Conservation (phyloP, 2,888 invertebrate genomes). For the Sialis lutaria region DNA sequence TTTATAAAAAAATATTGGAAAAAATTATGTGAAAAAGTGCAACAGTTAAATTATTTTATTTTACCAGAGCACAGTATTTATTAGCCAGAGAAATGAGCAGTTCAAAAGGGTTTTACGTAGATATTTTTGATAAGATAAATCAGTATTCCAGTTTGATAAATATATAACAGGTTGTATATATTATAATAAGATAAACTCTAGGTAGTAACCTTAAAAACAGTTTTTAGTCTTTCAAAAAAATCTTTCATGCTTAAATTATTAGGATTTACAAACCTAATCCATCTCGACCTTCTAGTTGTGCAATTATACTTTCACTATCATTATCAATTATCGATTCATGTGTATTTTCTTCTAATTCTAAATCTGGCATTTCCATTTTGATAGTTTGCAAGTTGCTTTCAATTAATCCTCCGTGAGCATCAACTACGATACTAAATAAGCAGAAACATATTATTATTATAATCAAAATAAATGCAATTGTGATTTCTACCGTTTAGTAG, state of each 20-base stretch:
- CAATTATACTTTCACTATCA: slow-evolving; percentile 12
- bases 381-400: slow-evolving; percentile 11
- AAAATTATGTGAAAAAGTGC: too few relatives aligned
- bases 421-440: slow-evolving; percentile 16
- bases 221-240: background rate
- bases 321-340: slow-evolving; percentile 9
- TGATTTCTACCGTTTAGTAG: slow-evolving; percentile 15
- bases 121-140: too few relatives aligned
- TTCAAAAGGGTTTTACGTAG: too few relatives aligned
- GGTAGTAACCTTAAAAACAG: too few relatives aligned
- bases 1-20: too few relatives aligned
- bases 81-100: too few relatives aligned
- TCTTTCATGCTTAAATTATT: background rate
- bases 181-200: too few relatives aligned
- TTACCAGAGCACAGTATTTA: too few relatives aligned
- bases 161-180: too few relatives aligned
- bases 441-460: background rate
- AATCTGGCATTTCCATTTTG: slow-evolving; percentile 13
- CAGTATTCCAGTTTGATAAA: too few relatives aligned
- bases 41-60: too few relatives aligned
- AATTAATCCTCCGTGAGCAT: slow-evolving; percentile 18
- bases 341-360: slow-evolving; percentile 11
- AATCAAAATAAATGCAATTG: background rate
- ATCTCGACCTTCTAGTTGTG: slow-evolving; percentile 7
- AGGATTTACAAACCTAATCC: slow-evolving; percentile 5